phyloP scores from a whole-genome alignment of 1,140 invertebrate species.

The Phocides pigmalion region DNA sequence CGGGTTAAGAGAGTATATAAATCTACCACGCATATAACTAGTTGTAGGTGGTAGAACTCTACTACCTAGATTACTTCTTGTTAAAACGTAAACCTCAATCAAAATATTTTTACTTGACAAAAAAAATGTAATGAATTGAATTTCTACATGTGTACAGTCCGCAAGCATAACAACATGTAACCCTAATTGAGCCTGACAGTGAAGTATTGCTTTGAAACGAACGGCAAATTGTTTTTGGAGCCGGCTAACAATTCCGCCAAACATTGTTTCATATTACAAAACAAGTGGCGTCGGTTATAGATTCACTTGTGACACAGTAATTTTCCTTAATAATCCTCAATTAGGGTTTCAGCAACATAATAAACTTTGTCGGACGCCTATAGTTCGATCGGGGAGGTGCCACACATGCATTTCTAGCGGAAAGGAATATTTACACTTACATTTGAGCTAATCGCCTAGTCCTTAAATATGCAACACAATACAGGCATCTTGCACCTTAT shows the following conservation, averaged over 20 bases:
- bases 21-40: too few species aligned
- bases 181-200: slow-evolving; percentile 29
- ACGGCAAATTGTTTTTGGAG: slow-evolving; percentile 55
- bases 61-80: background rate
- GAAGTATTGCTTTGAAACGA: slow-evolving; percentile 49
- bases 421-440: too few species aligned
- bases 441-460: too few species aligned
- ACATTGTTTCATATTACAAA: slow-evolving; percentile 65
- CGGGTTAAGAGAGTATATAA: too few species aligned
- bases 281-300: slow-evolving; percentile 44
- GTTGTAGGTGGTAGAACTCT: too few species aligned
- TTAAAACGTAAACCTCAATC: background rate
- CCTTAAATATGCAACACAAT: too few species aligned
- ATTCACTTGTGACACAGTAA: slow-evolving; percentile 17
- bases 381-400: too few species aligned
- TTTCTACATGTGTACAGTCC: slow-evolving; percentile 1
- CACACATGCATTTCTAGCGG: too few species aligned
- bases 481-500: too few species aligned
- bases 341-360: background rate
- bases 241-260: slow-evolving; percentile 59
- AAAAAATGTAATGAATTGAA: background rate
- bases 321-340: background rate
- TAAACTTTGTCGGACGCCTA: too few species aligned
- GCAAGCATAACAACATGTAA: slow-evolving; percentile 7
- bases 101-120: background rate